Conservation (phyloP, 2,797 vertebrate species). For the Muscicapa striata region DNA sequence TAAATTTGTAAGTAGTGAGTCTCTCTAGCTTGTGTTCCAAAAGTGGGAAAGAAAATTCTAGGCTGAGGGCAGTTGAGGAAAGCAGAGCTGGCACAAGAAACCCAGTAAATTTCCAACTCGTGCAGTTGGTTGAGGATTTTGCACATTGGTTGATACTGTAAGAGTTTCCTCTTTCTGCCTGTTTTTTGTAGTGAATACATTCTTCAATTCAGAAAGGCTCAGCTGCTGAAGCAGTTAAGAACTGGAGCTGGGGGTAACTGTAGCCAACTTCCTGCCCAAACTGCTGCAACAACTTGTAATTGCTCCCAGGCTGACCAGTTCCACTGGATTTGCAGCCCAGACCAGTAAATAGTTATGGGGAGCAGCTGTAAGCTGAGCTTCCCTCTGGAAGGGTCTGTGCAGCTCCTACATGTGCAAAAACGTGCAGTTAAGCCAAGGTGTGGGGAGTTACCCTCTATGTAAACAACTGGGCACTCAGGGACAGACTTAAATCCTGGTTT, state of each 20-base stretch:
- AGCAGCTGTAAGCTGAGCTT: neutral
- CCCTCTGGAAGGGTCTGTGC: neutral
- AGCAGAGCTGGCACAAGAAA: neutral
- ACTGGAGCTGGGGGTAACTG: neutral
- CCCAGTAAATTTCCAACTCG: neutral
- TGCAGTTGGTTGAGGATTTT: neutral
- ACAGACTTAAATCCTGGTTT: neutral
- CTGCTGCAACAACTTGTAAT: conserved; percentile 59
- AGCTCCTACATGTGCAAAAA: accelerated
- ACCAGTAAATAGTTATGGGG: neutral
- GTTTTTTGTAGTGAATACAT: neutral
- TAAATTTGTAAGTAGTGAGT: neutral
- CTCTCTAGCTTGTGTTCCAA: neutral
- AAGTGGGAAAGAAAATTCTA: neutral
- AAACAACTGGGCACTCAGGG: neutral
- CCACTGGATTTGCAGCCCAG: neutral
- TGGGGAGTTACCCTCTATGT: accelerated
- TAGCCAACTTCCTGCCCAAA: neutral
- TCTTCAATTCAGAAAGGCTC: neutral
- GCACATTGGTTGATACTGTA: accelerated
- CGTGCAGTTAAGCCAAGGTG: neutral
- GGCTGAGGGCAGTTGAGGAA: neutral
- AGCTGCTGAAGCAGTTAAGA: neutral
- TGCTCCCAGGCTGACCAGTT: neutral
- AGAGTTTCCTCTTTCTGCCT: neutral